Evolutionary conservation across 37 sponge, comb jelly and placozoan species (phyloP).

Genomic region (Cladorhizidae sp.): DNA sequence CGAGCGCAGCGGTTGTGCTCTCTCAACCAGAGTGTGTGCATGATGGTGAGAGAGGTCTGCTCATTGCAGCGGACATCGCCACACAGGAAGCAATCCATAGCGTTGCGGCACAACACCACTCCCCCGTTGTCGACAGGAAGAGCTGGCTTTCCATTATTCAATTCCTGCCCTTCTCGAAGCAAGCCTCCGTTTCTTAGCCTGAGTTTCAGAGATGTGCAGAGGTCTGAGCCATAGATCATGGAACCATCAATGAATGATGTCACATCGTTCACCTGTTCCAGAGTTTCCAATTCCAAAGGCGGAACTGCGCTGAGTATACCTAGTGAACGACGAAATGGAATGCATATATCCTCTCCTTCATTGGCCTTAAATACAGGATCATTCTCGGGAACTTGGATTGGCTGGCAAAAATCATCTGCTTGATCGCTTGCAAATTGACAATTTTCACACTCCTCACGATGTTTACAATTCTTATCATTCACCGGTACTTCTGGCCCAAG

Average conservation of each 20-base stretch:
- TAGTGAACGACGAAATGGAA: constrained; percentile 60
- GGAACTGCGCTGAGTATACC: constrained; percentile 26
- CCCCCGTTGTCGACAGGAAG: background rate
- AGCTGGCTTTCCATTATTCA: background rate
- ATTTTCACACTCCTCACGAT: background rate
- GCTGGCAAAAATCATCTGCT: constrained; percentile 54
- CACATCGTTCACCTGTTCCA: constrained; percentile 68
- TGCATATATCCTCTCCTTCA: constrained; percentile 22
- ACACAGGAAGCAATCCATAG: constrained; percentile 60
- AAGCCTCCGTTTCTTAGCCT: background rate
- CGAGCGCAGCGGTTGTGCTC: constrained; percentile 93
- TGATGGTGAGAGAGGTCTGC: constrained; percentile 77
- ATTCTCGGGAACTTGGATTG: constrained; percentile 50
- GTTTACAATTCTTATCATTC: too few relatives aligned
- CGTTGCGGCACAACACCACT: background rate
- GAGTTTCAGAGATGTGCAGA: background rate
- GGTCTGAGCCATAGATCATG: constrained; percentile 68
- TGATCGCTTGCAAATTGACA: constrained; percentile 31
- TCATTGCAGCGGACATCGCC: constrained; percentile 94
- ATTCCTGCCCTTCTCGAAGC: background rate
- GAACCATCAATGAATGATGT: constrained; percentile 79
- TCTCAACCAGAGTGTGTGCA: constrained; percentile 96
- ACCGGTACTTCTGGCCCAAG: constrained; percentile 27
- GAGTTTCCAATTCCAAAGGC: constrained; percentile 7
- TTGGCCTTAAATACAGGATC: constrained; percentile 39